phyloP scores from a whole-genome alignment of 1,140 invertebrate genomes.

The Whitmania pigra region DNA sequence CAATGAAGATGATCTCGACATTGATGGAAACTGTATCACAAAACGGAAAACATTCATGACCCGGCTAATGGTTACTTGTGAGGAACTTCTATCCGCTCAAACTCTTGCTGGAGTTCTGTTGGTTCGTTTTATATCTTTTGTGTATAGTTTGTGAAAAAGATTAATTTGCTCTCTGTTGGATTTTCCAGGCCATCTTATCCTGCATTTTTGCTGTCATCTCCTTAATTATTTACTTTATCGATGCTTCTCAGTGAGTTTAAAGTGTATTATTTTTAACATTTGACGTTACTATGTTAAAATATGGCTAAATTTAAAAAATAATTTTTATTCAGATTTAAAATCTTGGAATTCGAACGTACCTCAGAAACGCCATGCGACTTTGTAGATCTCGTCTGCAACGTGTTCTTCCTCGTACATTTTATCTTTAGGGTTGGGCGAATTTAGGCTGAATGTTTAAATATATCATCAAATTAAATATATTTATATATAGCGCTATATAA shows the following conservation, averaged over 20 bases:
- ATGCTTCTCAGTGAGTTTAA: neutral
- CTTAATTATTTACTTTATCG: conserved; percentile 3
- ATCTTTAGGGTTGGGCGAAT: neutral
- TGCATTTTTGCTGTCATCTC: neutral
- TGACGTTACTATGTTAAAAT: neutral
- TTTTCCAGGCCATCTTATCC: neutral
- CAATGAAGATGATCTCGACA: too few species aligned
- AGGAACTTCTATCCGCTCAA: too few species aligned
- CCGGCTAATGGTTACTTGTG: too few species aligned
- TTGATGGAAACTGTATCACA: too few species aligned
- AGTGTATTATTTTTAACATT: neutral
- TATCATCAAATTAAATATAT: neutral
- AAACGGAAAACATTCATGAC: too few species aligned
- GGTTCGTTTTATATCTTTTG: too few species aligned
- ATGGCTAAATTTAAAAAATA: neutral
- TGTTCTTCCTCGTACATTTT: conserved; percentile 2
- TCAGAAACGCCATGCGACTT: conserved; percentile 6
- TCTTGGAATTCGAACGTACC: neutral
- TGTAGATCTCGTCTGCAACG: neutral
- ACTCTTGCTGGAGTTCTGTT: too few species aligned
- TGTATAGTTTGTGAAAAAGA: too few species aligned
- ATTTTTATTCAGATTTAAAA: conserved; percentile 2
- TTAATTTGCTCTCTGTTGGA: too few species aligned
- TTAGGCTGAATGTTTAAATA: neutral
- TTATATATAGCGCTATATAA: too few species aligned